phyloP scores from a whole-genome alignment of 1,140 invertebrate species.

The Myzus persicae region DNA sequence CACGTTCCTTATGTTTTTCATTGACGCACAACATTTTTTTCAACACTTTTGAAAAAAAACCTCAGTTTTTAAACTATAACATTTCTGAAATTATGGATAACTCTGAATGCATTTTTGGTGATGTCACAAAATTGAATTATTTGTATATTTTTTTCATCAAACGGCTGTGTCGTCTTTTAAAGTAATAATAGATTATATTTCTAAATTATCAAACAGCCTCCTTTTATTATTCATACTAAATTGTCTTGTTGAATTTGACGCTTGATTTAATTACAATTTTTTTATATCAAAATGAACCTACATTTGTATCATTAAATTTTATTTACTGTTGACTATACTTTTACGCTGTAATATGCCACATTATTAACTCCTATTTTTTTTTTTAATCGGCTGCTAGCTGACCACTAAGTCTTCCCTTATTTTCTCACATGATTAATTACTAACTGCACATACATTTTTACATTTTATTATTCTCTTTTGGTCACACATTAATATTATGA shows the following conservation, averaged over 20 bases:
- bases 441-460: constrained; percentile 23
- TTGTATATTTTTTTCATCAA: constrained; percentile 18
- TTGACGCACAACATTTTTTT: background rate
- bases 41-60: background rate
- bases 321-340: constrained; percentile 8
- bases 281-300: background rate
- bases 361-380: background rate
- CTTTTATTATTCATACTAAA: background rate
- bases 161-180: constrained; percentile 24
- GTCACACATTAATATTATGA: background rate
- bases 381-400: background rate
- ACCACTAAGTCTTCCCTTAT: constrained; percentile 11
- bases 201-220: background rate
- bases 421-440: background rate
- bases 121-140: constrained; percentile 5
- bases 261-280: background rate
- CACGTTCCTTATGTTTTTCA: background rate
- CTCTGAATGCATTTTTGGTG: background rate
- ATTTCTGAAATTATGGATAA: background rate
- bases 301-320: background rate
- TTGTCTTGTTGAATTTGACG: background rate
- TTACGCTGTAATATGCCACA: background rate
- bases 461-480: background rate
- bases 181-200: constrained; percentile 15
- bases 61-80: background rate